Conservation (phyloP, 2,797 vertebrate species). For the Delichon dasypus region DNA sequence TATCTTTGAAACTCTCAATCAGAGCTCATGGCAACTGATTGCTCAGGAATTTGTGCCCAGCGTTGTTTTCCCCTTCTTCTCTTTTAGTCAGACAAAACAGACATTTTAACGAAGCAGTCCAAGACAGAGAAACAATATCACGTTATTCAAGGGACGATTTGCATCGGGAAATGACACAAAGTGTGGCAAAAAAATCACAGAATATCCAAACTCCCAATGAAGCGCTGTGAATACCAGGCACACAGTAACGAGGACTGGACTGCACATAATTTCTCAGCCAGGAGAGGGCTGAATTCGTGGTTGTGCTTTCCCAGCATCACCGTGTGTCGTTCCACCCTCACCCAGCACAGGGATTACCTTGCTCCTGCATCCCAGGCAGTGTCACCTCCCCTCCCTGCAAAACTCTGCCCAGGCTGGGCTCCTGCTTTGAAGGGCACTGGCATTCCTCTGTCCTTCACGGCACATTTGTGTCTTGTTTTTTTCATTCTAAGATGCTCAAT, state of each 20-base stretch:
- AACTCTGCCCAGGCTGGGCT: not conserved
- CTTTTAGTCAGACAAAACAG: not conserved
- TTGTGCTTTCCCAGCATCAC: not conserved
- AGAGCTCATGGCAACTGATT: not conserved
- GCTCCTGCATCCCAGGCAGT: not conserved
- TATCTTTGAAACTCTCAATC: not conserved
- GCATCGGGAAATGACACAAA: not conserved
- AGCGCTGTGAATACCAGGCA: not conserved
- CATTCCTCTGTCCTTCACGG: not conserved
- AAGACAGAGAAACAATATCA: not conserved
- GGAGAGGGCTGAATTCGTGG: not conserved
- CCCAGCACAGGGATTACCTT: not conserved
- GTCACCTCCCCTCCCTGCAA: not conserved
- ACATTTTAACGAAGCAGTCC: not conserved
- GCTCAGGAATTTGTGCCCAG: not conserved
- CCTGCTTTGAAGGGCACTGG: not conserved
- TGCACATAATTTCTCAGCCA: not conserved
- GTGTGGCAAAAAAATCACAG: not conserved
- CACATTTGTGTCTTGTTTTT: not conserved
- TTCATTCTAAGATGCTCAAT: not conserved
- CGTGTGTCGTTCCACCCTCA: not conserved
- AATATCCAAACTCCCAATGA: not conserved
- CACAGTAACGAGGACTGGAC: not conserved
- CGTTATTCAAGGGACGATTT: not conserved
- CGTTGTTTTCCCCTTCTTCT: not conserved